Base-by-base conservation (phyloP, 2,797 vertebrate genomes). In the Cichlasoma orientale region DNA sequence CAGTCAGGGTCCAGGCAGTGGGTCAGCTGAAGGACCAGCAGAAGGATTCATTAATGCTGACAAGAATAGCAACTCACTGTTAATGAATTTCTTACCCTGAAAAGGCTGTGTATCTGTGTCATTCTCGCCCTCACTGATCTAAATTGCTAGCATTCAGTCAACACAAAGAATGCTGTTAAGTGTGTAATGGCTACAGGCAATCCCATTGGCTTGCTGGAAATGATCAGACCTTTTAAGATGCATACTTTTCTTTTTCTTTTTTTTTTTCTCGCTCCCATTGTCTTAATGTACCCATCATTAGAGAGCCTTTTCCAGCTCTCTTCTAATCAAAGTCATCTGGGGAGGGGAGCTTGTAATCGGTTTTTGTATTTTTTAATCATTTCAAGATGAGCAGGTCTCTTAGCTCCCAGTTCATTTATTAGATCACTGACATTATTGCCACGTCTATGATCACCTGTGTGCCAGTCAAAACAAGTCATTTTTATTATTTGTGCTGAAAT, bases 91-190 rank as follows among this genome's bases (percentile, higher is more conserved):
- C 47, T 86, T 77, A 69, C 56, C 57, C 71, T 74, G 47, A 27
- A 86, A 61, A 72, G 52, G 52, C 72, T 77, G 56, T 63, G 72
- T 78, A 57, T 82, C 73, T 72, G 23, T 75, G 74, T 86, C 78
- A 87, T 78, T 80, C 78, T 76, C 70, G 55, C 82, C 83, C 86
- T 79, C 71, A 72, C 77, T 82, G 59, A 33, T 89, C 68, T 82
- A 91, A 86, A 94, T 84, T 90, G 84, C 88, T 83, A 90, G 91
- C 86, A 91, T 92, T 89, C 82, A 82, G 78, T 85, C 83, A 91
- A 89, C 74, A 88, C 72, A 89, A 90, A 90, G 77, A 84, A 89
- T 83, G 85, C 77, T 83, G 80, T 90, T 94, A 90, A 92, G 94
- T 94, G 84, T 85, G 52, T 91, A 90, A 88, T 84, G 76, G 75